These are phyloP conservation scores for Anticlea derivata DNA, from an alignment of 2,888 invertebrate genomes.

Conservation along the genomic window DNA sequence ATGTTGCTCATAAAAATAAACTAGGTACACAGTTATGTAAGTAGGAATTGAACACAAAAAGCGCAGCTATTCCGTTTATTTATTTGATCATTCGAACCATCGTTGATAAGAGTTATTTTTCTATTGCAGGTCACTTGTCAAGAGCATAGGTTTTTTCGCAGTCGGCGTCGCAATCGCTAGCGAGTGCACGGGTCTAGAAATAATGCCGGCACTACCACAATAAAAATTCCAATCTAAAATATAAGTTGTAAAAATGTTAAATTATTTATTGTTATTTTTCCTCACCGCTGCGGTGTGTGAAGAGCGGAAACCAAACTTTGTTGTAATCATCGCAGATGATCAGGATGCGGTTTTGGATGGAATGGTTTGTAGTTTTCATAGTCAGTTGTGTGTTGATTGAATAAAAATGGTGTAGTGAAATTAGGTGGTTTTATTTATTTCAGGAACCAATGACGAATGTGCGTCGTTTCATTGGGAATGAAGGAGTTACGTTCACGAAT, in stretches of 20 bases:
- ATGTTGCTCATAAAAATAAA: too few species aligned
- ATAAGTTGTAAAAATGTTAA: conserved; percentile 63
- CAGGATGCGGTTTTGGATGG: conserved; percentile 92
- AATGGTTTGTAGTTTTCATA: conserved; percentile 83
- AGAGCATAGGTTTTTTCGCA: conserved; percentile 91
- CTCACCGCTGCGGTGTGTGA: conserved; percentile 48
- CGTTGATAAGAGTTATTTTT: conserved; percentile 43
- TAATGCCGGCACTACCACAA: conserved; percentile 86
- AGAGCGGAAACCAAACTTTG: conserved; percentile 86
- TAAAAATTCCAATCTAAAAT: conserved; percentile 46
- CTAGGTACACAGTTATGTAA: too few species aligned
- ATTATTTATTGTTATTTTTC: conserved; percentile 63
- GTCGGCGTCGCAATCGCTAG: conserved; percentile 91
- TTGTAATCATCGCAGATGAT: conserved; percentile 93
- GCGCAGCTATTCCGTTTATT: conserved; percentile 17
- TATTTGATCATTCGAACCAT: conserved; percentile 4
- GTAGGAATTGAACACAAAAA: conserved; percentile 10
- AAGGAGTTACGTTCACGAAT: conserved; percentile 88
- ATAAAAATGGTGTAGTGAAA: conserved; percentile 63
- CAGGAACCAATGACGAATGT: conserved; percentile 88
- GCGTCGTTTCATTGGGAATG: conserved; percentile 82
- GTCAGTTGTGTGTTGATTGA: conserved; percentile 13
- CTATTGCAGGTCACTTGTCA: conserved; percentile 89
- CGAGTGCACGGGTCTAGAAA: conserved; percentile 89
- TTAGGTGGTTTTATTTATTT: conserved; percentile 55